Base-by-base conservation (phyloP, 1,140 invertebrate genomes). In the Marisa cornuarietis region DNA sequence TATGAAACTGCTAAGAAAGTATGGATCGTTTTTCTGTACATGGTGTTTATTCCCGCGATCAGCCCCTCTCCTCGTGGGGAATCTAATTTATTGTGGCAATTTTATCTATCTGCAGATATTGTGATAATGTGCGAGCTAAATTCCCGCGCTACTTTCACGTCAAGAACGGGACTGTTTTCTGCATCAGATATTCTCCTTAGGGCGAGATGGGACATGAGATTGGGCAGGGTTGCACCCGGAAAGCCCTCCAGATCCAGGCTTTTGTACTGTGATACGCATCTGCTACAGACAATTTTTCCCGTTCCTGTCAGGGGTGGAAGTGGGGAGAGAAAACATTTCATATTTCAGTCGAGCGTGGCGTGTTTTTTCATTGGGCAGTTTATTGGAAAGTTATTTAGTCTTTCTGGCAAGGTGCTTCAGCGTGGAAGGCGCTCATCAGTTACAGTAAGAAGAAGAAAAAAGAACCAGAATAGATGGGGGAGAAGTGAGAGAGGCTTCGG, bases 51-150 rank as follows among this genome's bases (percentile, higher is more conserved):
- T 22, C 49, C 51, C 71, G 4, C 49, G n/a, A 26, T 42, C 31
- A 24, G 11, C 66, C 31, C 31, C 6, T 68, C 66, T 68, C 11
- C 13, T 68, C 66, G 6, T 58, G 16, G 54, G 54, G 71, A 5
- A 51, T 16, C 26, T 73, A 73, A 73, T 73, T 73, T 73, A 73
- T 73, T 22, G 51, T 51, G 71, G 71, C 71, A 73, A 73, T 73
- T 73, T 49, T 73, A 73, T 73, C 71, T 73, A 73, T 73, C 71
- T 51, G 49, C 71, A 52, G 71, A 73, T 73, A 54, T 51, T 31
- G 71, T 73, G 71, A 73, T 73, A 73, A 73, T 73, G 71, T 73
- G 51, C 71, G 71, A 73, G 52, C 71, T 52, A 73, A 71, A 73
- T 73, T 73, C 71, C 71, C 26, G 49, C 52, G 71, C 71, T 52